phyloP scores from a whole-genome alignment of 2,113 vertebrate genomes.

The Marmota flaviventris region DNA sequence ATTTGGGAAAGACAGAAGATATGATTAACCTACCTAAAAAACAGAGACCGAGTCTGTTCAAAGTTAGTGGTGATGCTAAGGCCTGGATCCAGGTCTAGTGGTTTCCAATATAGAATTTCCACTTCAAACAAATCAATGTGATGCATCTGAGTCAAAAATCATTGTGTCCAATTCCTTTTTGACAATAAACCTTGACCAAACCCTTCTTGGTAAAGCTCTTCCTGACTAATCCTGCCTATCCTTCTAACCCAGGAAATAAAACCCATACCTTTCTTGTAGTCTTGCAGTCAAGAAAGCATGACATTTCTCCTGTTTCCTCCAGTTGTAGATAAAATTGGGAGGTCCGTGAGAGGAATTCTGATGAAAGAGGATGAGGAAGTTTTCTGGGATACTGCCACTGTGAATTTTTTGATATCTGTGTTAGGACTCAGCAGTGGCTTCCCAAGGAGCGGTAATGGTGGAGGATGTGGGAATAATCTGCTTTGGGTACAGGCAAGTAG shows the following conservation, averaged over 20 bases:
- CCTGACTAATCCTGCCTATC: neutral
- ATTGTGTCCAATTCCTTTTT: constrained; percentile 22
- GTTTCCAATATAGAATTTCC: neutral
- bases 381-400: neutral
- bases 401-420: neutral
- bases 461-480: neutral
- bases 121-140: neutral
- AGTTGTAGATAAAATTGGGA: neutral
- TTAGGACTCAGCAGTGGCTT: neutral
- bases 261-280: neutral
- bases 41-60: neutral
- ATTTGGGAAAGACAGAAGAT: neutral
- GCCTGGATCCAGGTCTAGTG: neutral
- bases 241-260: neutral
- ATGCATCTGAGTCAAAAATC: neutral
- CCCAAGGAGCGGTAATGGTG: neutral
- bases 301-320: constrained; percentile 18
- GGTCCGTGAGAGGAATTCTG: neutral
- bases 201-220: neutral
- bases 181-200: constrained; percentile 2
- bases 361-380: neutral
- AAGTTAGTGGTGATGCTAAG: neutral
- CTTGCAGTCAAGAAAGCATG: neutral
- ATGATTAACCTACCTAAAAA: neutral
- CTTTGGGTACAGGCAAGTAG: neutral